These are phyloP conservation scores for Tylochromis polylepis DNA, from an alignment of 2,113 vertebrate species.

Conservation along the genomic window DNA sequence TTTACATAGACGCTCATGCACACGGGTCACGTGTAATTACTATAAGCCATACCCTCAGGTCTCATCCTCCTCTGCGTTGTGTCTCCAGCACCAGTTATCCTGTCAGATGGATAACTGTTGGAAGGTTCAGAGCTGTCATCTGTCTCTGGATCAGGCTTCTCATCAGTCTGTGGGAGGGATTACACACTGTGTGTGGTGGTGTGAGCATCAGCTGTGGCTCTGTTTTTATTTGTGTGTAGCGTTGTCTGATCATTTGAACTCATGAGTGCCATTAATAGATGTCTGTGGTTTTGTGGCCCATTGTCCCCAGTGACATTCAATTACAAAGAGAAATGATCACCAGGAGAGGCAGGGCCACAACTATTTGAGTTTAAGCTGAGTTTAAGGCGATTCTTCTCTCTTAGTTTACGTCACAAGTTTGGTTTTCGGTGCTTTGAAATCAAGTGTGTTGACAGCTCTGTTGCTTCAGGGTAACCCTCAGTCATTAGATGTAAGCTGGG, in stretches of 20 bases:
- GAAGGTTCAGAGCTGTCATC: background rate
- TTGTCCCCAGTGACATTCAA: background rate
- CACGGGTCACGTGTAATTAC: background rate
- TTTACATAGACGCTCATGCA: background rate
- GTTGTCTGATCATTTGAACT: slow-evolving; percentile 1
- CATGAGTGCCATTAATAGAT: background rate
- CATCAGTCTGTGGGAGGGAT: slow-evolving; percentile 12
- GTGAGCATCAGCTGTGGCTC: background rate
- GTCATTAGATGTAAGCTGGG: slow-evolving; percentile 1
- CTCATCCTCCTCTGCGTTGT: background rate
- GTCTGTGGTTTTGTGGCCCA: background rate
- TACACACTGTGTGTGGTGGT: background rate
- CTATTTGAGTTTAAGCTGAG: background rate
- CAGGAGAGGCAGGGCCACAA: background rate
- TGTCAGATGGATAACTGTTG: background rate
- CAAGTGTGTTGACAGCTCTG: background rate
- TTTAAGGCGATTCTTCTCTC: slow-evolving; percentile 27
- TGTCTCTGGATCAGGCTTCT: background rate
- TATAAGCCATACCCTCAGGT: background rate
- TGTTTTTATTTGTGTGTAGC: background rate
- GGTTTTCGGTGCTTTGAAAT: slow-evolving; percentile 22
- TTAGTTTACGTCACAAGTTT: slow-evolving; percentile 31
- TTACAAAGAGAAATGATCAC: background rate
- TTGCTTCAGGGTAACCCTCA: background rate
- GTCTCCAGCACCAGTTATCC: background rate